Base-by-base conservation (phyloP, 37 sponge, comb jelly and placozoan genomes). In the Aplysina aerophoba region DNA sequence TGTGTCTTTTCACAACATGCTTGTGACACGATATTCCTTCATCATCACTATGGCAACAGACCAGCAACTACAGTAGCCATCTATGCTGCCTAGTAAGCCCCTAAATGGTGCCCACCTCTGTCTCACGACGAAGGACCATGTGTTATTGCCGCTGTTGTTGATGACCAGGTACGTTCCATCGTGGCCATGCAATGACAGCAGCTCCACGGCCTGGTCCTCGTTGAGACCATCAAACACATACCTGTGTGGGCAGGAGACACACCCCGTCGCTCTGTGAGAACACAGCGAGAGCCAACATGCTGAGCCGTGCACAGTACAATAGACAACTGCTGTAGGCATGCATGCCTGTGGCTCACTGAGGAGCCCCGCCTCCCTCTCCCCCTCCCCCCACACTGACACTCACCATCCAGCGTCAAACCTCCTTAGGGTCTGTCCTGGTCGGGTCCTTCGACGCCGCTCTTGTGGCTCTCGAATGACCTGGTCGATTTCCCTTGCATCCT, bases 51-150 rank as follows among this genome's bases (percentile, higher is more conserved):
- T 17, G 34, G 28, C 17, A 30, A 69, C 17, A 69, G 34, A 31
- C 28, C 1, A 35, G 71, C 4, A 30, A 17, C 34, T 69, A 11
- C 50, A 44, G 50, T 44, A 44, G 8, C 50, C 50, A 62, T 62
- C 4, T 62, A 62, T 86, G 81, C 82, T 87, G 80, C 73, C 21
- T 35, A n/a, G 38, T 4, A 72, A 28, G 8, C 38, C 73, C 73
- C 21, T 35, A 72, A 21, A 72, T 33, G 5, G 36, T 16, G 28
- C 73, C 8, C 73, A 77, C 55, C 24, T 77, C 24, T 38, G 21
- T 12, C 24, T 85, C 33, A 69, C 71, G 34, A 34, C 28, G 6
- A 69, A 69, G 14, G 34, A 31, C 71, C 71, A 69, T 35, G 11
- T 35, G 17, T n/a, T 11, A 20, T 20, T 17, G 28, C 35, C 13